Evolutionary conservation across 30 jellyfish, hydroid and myxozoan genomes (phyloP).

Genomic region (Clytia hemisphaerica): DNA sequence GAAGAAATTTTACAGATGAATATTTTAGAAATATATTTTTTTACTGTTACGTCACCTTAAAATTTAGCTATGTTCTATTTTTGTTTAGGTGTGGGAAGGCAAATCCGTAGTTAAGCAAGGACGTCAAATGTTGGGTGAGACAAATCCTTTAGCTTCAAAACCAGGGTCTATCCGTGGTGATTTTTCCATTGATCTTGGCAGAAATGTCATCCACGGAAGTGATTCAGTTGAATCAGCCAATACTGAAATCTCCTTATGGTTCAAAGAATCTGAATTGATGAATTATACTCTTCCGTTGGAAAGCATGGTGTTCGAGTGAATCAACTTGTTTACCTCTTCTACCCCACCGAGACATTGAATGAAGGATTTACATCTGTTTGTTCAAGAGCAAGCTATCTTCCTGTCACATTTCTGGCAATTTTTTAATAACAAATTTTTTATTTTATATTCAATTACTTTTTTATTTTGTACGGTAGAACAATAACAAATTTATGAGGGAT

Average conservation of each 20-base stretch:
- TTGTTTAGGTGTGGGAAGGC: slow-evolving; percentile 95
- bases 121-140: slow-evolving; percentile 93
- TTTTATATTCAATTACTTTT: too few species aligned
- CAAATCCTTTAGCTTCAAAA: slow-evolving; percentile 68
- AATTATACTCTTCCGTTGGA: slow-evolving; percentile 19
- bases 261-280: slow-evolving; percentile 31
- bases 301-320: slow-evolving; percentile 23
- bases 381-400: too few species aligned
- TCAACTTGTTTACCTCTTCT: too few species aligned
- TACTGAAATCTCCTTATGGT: slow-evolving; percentile 38
- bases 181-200: slow-evolving; percentile 44
- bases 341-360: too few species aligned
- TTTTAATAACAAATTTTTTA: too few species aligned
- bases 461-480: too few species aligned
- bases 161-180: slow-evolving; percentile 68
- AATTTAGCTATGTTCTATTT: too few species aligned
- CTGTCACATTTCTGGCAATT: too few species aligned
- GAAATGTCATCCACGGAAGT: slow-evolving; percentile 52
- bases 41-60: too few species aligned
- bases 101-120: slow-evolving; percentile 70
- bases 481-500: too few species aligned
- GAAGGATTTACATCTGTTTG: too few species aligned
- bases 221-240: slow-evolving; percentile 48
- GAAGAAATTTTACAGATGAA: too few species aligned
- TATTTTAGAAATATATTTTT: not conserved